Base-by-base conservation (phyloP, 2,888 invertebrate genomes). In the Drosophila phalerata region DNA sequence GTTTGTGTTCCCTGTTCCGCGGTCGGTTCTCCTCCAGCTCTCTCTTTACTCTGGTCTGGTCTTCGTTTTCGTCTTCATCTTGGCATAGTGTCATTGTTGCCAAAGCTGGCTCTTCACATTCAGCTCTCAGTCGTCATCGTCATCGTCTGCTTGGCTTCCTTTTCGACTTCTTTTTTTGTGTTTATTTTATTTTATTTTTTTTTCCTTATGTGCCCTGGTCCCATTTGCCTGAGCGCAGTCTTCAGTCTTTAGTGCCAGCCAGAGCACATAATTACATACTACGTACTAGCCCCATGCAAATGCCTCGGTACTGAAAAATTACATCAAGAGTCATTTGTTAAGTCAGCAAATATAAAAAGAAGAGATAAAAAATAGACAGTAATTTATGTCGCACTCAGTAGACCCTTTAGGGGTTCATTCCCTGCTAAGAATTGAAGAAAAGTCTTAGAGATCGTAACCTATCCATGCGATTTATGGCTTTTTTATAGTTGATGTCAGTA, bases 161-260 rank as follows among this genome's bases (percentile, higher is more conserved):
- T 69, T 63, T 75, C n/a, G 34, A 45, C 40, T 55, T 30, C 32
- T 48, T 40, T 25, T 47, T n/a, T 43, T 22, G 22, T 22, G 3
- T 22, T 22, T 22, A 22, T 22, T 22, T 22, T 3, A 22, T 22
- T 22, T 22, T n/a, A n/a, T 5, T 47, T 17, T 49, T 38, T 58
- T 55, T 53, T 67, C 47, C 53, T 28, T 52, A 43, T 64, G 42
- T 49, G 62, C 45, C 45, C 62, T 85, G 81, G 71, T 73, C 84
- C 76, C 87, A 73, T 88, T 88, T 74, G 89, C 74, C 73, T 86
- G 76, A 73, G 69, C 69, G 76, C 72, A 58, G 81, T 73, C 75
- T 74, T 82, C 72, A 58, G 81, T 73, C 75, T 74, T 82, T 77
- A 79, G 73, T 82, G 74, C 34, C 48, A 49, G 67, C 43, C 60